These are phyloP conservation scores for Halocaridina rubra DNA, from an alignment of 2,888 invertebrate genomes.

Conservation along the genomic window DNA sequence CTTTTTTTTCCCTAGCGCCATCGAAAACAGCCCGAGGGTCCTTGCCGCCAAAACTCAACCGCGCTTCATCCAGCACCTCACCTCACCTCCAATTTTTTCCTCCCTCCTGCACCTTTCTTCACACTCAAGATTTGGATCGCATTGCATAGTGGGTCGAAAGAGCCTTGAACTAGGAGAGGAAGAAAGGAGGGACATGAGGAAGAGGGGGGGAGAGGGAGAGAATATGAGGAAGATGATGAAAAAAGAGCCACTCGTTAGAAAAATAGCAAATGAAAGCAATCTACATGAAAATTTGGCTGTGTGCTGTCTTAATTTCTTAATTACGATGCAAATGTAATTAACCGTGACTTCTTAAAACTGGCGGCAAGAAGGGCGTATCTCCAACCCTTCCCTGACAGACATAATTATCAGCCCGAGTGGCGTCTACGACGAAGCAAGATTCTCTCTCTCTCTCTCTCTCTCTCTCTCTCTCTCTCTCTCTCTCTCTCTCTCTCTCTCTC, in stretches of 20 bases:
- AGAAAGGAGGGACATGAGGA: too few species aligned
- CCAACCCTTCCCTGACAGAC: slow-evolving; percentile 56
- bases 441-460: neutral
- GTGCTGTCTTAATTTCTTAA: slow-evolving; percentile 62
- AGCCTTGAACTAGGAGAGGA: too few species aligned
- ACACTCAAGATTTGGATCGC: slow-evolving; percentile 46
- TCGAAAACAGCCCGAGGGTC: neutral
- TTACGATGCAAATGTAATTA: slow-evolving; percentile 64
- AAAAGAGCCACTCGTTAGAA: slow-evolving; percentile 42
- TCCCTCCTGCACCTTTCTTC: slow-evolving; percentile 20
- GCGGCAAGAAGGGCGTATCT: slow-evolving; percentile 58
- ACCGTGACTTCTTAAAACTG: slow-evolving; percentile 63
- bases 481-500: neutral
- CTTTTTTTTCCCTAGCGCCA: neutral
- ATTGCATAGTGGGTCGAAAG: slow-evolving; percentile 34
- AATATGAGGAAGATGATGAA: too few species aligned
- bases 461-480: neutral
- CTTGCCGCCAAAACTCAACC: too few species aligned
- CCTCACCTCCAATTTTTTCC: neutral
- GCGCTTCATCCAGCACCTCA: neutral
- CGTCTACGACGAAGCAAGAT: too few species aligned
- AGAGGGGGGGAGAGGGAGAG: too few species aligned
- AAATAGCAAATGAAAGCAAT: slow-evolving; percentile 62
- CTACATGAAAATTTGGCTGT: slow-evolving; percentile 62
- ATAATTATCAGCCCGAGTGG: slow-evolving; percentile 60